Conservation (phyloP, 1,140 invertebrate species). For the Magallana angulata region DNA sequence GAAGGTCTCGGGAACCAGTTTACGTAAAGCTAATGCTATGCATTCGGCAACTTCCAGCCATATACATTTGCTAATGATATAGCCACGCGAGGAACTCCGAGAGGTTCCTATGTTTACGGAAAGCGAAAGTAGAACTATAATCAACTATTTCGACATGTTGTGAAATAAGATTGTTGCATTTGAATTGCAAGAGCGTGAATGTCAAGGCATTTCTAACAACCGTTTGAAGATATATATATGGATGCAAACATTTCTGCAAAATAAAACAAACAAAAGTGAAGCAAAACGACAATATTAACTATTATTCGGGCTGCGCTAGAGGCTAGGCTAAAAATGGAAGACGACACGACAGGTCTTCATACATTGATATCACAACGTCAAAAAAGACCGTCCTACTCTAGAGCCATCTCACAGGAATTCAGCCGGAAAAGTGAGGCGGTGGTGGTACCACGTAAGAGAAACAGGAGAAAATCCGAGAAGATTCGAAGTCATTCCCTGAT, state of each 20-base stretch:
- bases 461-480: background rate
- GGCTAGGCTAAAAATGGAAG: slow-evolving; percentile 32
- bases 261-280: background rate
- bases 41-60: no score
- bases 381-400: slow-evolving; percentile 43
- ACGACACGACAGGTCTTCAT: slow-evolving; percentile 45
- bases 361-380: slow-evolving; percentile 43
- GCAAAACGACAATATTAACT: background rate
- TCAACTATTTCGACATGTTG: background rate
- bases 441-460: background rate
- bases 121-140: background rate
- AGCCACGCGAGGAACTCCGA: no score
- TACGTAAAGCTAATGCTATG: no score
- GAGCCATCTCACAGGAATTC: slow-evolving; percentile 47
- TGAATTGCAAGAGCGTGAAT: background rate
- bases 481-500: background rate
- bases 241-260: background rate
- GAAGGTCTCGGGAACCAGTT: no score
- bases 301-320: no score
- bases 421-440: background rate
- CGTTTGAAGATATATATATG: background rate
- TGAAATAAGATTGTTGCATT: background rate
- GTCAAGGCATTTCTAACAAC: background rate
- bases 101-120: background rate
- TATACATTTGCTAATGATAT: no score